Percentiles rank a stretch among this genome's conserved stretches.
Conservation (phyloP, 1,140 invertebrate species). For the Dreissena polymorpha region DNA sequence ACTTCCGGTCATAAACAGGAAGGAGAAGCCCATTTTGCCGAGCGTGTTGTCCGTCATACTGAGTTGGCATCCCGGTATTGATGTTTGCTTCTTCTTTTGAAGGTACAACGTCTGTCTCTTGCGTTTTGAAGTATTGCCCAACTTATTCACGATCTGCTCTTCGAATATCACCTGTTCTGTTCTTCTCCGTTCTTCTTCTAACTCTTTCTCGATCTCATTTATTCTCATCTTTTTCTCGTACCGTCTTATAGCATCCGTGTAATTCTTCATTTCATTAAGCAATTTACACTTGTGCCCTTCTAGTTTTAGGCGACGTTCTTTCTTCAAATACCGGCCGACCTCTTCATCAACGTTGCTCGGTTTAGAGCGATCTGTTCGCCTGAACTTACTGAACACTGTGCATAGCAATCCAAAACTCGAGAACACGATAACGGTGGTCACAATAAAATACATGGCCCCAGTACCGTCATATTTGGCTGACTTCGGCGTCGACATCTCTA, state of each 20-base stretch:
- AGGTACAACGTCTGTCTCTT: not conserved
- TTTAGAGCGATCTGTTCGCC: not conserved
- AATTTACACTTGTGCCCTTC: constrained; percentile 37
- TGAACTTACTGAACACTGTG: constrained; percentile 16
- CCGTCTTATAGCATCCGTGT: constrained; percentile 13
- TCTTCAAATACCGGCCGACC: constrained; percentile 22
- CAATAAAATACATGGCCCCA: constrained; percentile 46
- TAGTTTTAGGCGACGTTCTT: constrained; percentile 24
- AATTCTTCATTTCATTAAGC: constrained; percentile 18
- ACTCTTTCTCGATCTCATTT: not conserved
- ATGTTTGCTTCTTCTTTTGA: not conserved
- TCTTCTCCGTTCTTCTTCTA: constrained; percentile 15
- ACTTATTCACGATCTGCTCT: too few species aligned
- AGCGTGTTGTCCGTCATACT: constrained; percentile 16
- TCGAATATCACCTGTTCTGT: too few species aligned
- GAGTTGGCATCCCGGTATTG: not conserved
- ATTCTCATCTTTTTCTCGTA: constrained; percentile 31
- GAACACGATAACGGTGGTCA: constrained; percentile 29
- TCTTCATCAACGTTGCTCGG: constrained; percentile 16
- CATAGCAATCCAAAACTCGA: constrained; percentile 29
- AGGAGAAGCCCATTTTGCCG: constrained; percentile 24
- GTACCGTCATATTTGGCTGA: constrained; percentile 9
- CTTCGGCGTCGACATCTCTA: not conserved
- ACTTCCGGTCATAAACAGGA: constrained; percentile 27
- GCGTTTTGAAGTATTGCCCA: too few species aligned